These are phyloP conservation scores for Echinometra lucunter DNA, from an alignment of 53 echinoderm and acorn worm genomes.

Conservation along the genomic window DNA sequence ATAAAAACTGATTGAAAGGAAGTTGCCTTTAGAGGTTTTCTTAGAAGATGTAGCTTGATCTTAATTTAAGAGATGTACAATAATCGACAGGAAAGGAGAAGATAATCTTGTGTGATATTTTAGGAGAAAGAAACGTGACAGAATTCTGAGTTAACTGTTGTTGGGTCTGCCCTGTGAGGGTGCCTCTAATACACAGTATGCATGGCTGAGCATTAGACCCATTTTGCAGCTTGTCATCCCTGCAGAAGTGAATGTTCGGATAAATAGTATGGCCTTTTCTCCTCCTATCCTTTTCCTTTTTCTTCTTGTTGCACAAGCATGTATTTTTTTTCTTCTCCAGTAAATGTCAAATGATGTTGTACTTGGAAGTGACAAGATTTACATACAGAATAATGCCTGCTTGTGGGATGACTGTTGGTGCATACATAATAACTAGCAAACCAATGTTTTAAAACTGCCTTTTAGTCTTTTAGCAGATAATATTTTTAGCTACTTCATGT, in stretches of 20 bases:
- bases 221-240: conserved; percentile 29
- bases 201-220: conserved; percentile 31
- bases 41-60: neutral
- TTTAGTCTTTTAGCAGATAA: neutral
- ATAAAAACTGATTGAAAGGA: neutral
- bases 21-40: neutral
- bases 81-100: neutral
- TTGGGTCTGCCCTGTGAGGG: neutral
- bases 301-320: neutral
- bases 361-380: neutral
- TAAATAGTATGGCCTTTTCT: neutral
- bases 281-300: neutral
- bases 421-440: neutral
- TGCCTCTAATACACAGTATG: conserved; percentile 21
- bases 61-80: neutral
- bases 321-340: neutral
- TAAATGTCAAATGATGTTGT: conserved; percentile 32
- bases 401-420: neutral
- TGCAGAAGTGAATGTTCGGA: conserved; percentile 2
- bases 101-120: neutral
- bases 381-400: neutral
- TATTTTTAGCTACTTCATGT: neutral
- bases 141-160: neutral
- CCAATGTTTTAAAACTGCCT: neutral
- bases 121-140: neutral